These are phyloP conservation scores for Phylloscopus collybita DNA, from an alignment of 2,797 vertebrate genomes.

Conservation along the genomic window DNA sequence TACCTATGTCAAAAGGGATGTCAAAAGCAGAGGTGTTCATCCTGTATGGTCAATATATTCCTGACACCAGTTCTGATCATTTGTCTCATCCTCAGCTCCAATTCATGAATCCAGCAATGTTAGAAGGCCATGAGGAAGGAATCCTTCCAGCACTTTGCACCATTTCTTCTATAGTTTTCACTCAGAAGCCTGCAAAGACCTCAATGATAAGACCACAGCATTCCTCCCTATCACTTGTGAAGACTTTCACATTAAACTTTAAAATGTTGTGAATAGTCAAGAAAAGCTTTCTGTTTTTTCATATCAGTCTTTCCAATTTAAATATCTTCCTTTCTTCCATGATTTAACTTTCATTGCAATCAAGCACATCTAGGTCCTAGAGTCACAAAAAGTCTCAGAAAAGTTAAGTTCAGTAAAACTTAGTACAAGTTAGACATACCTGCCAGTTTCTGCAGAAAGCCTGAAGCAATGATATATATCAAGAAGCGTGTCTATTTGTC, in stretches of 20 bases:
- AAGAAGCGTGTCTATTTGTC: neutral
- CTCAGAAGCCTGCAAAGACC: neutral
- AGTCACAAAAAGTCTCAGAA: neutral
- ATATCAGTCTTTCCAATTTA: neutral
- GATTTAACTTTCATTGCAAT: neutral
- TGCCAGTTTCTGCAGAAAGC: neutral
- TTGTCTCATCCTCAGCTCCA: neutral
- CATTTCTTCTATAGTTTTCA: neutral
- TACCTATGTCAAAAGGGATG: neutral
- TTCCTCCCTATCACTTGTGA: neutral
- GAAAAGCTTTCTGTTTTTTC: neutral
- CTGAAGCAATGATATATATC: neutral
- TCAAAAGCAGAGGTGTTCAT: neutral
- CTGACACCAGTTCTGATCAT: rapidly evolving
- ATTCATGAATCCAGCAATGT: neutral
- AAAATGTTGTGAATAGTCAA: neutral
- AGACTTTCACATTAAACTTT: neutral
- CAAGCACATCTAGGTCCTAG: neutral
- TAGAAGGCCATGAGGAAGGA: neutral
- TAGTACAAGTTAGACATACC: neutral
- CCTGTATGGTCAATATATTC: neutral
- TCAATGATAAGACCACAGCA: neutral
- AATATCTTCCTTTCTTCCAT: neutral
- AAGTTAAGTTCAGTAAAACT: neutral
- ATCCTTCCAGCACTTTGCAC: neutral